A percentile compares a stretch with the other conserved stretches of the same genome.
Evolutionary conservation across 2,888 invertebrate genomes (phyloP).

Genomic region (Caenorhabditis plicata): DNA sequence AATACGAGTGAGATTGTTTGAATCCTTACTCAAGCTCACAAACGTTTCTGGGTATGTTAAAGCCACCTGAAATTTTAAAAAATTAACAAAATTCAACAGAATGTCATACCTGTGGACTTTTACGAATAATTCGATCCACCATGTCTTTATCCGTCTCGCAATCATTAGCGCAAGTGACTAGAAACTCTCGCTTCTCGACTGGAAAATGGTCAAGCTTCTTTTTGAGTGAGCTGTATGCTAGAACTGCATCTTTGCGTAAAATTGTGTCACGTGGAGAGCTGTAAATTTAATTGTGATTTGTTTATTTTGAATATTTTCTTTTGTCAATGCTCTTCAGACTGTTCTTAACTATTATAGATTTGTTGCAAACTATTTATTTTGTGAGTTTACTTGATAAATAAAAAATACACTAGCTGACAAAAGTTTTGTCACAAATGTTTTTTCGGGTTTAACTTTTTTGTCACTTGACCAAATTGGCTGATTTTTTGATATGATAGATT

Average conservation of each 20-base stretch:
- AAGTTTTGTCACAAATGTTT: no score
- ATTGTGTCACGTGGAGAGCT: constrained; percentile 41
- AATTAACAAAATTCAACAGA: no score
- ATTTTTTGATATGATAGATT: no score
- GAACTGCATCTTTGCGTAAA: constrained; percentile 38
- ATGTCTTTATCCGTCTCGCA: constrained; percentile 45
- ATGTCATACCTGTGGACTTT: constrained; percentile 43
- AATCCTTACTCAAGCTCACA: constrained; percentile 44
- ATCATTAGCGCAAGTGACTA: constrained; percentile 29
- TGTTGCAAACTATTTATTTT: background rate
- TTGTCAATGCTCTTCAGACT: background rate
- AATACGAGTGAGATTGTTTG: constrained; percentile 40
- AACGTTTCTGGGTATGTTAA: constrained; percentile 53
- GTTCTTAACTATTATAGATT: no score
- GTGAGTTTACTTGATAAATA: no score
- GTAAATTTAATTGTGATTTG: constrained; percentile 11
- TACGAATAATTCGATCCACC: constrained; percentile 47
- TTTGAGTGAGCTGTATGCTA: constrained; percentile 42
- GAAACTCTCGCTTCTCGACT: constrained; percentile 34
- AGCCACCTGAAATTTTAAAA: no score
- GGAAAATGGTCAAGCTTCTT: constrained; percentile 45
- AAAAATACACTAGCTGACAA: no score
- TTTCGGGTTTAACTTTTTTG: no score
- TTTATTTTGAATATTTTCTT: background rate
- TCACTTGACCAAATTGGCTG: no score